Base-by-base conservation (phyloP, 2,888 invertebrate genomes). In the Pristionchus maxplancki region DNA sequence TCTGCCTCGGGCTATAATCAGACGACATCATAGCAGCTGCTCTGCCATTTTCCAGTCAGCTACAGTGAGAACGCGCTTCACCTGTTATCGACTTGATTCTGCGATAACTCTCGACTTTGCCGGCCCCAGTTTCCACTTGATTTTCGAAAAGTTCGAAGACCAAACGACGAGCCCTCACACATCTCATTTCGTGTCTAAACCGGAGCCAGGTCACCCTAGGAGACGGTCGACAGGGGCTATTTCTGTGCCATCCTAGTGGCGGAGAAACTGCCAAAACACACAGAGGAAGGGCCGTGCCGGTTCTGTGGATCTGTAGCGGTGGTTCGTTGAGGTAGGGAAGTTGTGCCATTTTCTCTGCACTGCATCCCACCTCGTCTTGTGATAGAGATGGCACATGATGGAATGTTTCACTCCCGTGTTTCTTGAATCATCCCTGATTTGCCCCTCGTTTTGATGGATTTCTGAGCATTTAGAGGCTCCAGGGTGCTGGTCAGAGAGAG, bases 161-260 rank as follows among this genome's bases (percentile, higher is more conserved):
- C 67, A 67, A 67, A 34, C 34, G 28, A 20, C n/a, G 24, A 24
- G 44, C 44, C 11, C 44, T 44, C 44, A 44, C 44, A 44, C 44
- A 44, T 58, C 34, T 34, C 67, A 71, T 40, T 74, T 74, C 71
- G 71, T 74, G 71, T 74, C 71, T 37, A 13, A 40, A 74, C 71
- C 71, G 34, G 71, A 74, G 40, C 17, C 31, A 40, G 20, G 71
- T 74, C 11, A 24, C 71, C 40, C 37, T 20, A 9, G 71, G 71
- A 31, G 11, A 74, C 40, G 71, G 40, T 71, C 8, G 71, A 17
- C 37, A 71, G 71, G 37, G 71, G 37, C 37, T 74, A 74, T 74
- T 74, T 74, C 40, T 40, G 71, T 74, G 71, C 24, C 71, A 74
- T 74, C 37, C 71, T 24, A 24, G 71, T 4, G 31, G 71, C 5